Base-by-base conservation (phyloP, 1,140 invertebrate species). In the Himalopsyche phryganea region DNA sequence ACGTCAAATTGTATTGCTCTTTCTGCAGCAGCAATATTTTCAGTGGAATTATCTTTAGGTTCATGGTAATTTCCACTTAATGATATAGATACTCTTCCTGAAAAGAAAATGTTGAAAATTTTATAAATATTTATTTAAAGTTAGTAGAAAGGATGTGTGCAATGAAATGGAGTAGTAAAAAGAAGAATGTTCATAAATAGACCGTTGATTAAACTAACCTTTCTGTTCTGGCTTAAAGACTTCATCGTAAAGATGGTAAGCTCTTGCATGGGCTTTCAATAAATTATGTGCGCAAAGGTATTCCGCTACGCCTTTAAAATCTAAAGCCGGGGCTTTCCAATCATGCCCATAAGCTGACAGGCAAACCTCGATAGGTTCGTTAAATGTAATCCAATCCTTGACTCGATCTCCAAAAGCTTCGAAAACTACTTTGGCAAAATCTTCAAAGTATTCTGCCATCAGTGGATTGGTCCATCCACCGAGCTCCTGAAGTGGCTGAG, bases 201-300 rank as follows among this genome's bases (percentile, higher is more conserved):
- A 35, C 33, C 15, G 17, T 15, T 7, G 5, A 2, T 46, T 10
- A 4, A 5, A n/a, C n/a, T 65, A 68, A 73, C 84, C 85, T 61
- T 80, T 74, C 64, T 88, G 84, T 4, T 64, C 64, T 5, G 69
- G 33, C 65, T 80, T 77, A 66, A 84, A 90, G 50, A 82, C 70
- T n/a, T 80, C 70, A 50, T 88, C 74, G 64, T 89, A 89, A 33
- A 89, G 73, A 63, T 79, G 80, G 56, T 83, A 85, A 9, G 71
- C 82, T 65, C 76, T 77, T 1, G 83, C 83, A 65, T 87, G 85
- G 1, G 81, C 79, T 63, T 80, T 75, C 1, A 87, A 62, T 20
- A 84, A 60, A 62, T 81, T 83, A 65, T 86, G 83, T 1, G 69
- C 75, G 55, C 82, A 85, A 18, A 82, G 66, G 61, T 85, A 86